Evolutionary conservation across 2,888 invertebrate genomes (phyloP), one percentile per base, ranked within the genome.

Genomic region (Lapara coniferarum): DNA sequence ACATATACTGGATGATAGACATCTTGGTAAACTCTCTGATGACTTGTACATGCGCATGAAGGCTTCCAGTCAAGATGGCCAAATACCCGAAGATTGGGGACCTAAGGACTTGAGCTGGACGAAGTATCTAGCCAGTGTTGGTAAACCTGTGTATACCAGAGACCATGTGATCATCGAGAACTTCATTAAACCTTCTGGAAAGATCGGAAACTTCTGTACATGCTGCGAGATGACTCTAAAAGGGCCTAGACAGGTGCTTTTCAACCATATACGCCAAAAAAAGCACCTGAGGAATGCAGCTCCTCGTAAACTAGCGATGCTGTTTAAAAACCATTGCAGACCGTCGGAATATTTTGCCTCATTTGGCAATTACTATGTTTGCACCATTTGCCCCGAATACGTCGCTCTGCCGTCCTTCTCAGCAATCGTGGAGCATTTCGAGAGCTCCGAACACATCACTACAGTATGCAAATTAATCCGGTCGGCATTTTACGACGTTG

Each of bases 211-310:
- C 73, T 90, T 86, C 70, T 93, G 93, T 72, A 84, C 87, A 0
- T 93, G 93, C 71, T 93, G 93, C 67, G 93, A 92, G 19, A 90
- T 93, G 90, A 91, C 89, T 0, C 68, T 93, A 59, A 93, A 93
- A 68, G 93, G 93, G 2, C 93, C 93, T 0, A 78, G 93, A 6
- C 93, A 93, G 75, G 91, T 93, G 30, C 76, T 93, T 1, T 93
- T 93, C 80, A 93, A 93, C 66, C 93, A 93, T 66, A 91, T 93
- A 6, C 89, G 93, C 0, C 93, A 93, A 78, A 93, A 93, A 78
- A 93, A 93, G 75, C 93, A 93, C 78, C 74, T 93, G 63, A 79
- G 93, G 7, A 93, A 93, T 77, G 91, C 93, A 0, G 93, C 93
- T 0, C 93, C 93, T 6, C 78, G 86, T 7, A 93, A 93, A 69